These are phyloP conservation scores for Halcyon leucocephala DNA, from an alignment of 2,797 vertebrate genomes.

Conservation along the genomic window DNA sequence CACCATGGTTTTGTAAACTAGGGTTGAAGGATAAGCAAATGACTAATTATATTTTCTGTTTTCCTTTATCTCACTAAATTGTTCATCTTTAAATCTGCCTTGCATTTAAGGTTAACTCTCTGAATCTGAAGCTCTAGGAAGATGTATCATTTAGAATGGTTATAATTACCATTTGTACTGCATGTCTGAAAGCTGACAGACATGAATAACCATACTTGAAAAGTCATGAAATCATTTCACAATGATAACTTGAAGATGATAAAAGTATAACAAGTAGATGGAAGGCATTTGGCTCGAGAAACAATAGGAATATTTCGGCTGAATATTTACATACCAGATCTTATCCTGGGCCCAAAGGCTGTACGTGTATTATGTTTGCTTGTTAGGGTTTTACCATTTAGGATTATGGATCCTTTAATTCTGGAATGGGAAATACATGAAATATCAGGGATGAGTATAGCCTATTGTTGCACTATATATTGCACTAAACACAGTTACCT, in stretches of 20 bases:
- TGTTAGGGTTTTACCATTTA: neutral
- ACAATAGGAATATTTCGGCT: neutral
- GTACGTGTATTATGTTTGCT: neutral
- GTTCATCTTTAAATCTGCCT: conserved; percentile 81
- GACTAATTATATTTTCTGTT: conserved; percentile 82
- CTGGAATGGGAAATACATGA: neutral
- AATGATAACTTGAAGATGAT: neutral
- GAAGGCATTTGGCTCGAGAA: neutral
- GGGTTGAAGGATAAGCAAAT: conserved; percentile 79
- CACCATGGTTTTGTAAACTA: conserved; percentile 83
- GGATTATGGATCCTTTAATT: neutral
- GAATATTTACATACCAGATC: neutral
- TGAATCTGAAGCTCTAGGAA: conserved; percentile 41
- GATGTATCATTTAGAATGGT: conserved; percentile 61
- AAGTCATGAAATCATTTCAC: conserved; percentile 28
- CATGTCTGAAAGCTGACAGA: conserved; percentile 54
- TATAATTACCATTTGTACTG: conserved; percentile 38
- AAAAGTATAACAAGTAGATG: neutral
- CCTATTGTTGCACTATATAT: neutral
- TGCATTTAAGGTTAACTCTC: conserved; percentile 77
- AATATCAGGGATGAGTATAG: neutral
- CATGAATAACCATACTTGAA: neutral
- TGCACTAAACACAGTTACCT: neutral
- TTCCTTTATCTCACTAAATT: conserved; percentile 80
- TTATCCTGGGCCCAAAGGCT: neutral